A percentile compares a stretch with the other conserved stretches of the same genome.
Conservation (phyloP, 2,113 vertebrate genomes). For the Scalopus aquaticus region DNA sequence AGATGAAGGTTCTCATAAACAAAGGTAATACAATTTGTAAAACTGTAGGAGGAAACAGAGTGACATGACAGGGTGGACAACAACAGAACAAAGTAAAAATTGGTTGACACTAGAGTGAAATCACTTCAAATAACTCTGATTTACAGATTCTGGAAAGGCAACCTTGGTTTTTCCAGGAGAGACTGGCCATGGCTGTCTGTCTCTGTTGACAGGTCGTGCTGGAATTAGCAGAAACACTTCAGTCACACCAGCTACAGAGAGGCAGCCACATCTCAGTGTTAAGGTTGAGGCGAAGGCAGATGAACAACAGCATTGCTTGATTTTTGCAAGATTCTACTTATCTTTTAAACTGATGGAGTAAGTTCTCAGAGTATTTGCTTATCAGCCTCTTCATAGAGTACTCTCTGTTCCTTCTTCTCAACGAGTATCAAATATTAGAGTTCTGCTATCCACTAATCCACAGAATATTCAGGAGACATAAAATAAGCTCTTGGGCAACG, state of each 20-base stretch:
- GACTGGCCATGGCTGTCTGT: too few relatives aligned
- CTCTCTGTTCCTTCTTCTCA: not conserved
- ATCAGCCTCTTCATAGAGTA: not conserved
- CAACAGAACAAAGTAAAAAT: too few relatives aligned
- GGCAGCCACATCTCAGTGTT: fast-evolving
- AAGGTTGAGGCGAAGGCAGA: not conserved
- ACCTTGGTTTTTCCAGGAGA: not conserved
- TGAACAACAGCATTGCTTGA: not conserved
- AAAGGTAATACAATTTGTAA: not conserved
- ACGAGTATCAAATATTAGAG: too few relatives aligned
- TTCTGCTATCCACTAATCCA: not conserved
- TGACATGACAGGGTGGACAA: fast-evolving
- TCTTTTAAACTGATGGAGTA: not conserved
- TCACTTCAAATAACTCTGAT: not conserved
- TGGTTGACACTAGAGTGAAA: fast-evolving
- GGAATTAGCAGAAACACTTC: not conserved
- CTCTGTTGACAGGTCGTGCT: not conserved
- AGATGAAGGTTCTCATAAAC: not conserved
- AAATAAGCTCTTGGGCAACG: not conserved
- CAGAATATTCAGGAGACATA: not conserved
- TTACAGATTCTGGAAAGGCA: fast-evolving
- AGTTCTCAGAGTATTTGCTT: not conserved
- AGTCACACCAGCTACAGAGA: not conserved
- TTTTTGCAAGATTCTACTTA: not conserved
- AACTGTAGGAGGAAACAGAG: not conserved